phyloP scores from a whole-genome alignment of 1,140 invertebrate species.

The Saccostrea glomerata region DNA sequence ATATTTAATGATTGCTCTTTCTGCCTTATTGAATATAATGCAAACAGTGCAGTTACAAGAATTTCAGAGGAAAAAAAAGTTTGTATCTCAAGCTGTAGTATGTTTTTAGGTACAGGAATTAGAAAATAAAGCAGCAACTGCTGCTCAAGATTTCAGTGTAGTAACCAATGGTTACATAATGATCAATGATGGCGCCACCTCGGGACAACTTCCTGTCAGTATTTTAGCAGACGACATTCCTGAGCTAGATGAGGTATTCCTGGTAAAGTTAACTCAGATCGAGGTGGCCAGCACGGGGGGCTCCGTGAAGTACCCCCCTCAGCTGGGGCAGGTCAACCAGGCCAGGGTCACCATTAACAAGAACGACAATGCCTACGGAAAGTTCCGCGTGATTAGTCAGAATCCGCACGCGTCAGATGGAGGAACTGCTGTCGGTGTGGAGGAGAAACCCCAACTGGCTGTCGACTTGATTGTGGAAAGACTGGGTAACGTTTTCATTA shows the following conservation, averaged over 20 bases:
- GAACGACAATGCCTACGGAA: constrained; percentile 76
- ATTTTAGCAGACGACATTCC: constrained; percentile 73
- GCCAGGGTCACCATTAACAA: constrained; percentile 68
- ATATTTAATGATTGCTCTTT: not conserved
- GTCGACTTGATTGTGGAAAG: constrained; percentile 76
- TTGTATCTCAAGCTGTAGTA: not conserved
- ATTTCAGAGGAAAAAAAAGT: too few relatives aligned
- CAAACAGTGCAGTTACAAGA: too few relatives aligned
- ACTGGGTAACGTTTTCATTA: constrained; percentile 66
- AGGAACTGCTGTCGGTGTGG: constrained; percentile 68
- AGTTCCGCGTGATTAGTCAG: constrained; percentile 72
- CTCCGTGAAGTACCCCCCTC: constrained; percentile 65
- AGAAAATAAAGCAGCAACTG: constrained; percentile 56
- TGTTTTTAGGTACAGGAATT: constrained; percentile 57
- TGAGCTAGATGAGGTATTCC: constrained; percentile 75
- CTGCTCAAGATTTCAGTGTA: constrained; percentile 68
- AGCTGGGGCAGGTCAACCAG: constrained; percentile 62
- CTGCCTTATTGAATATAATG: too few relatives aligned
- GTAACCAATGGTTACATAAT: constrained; percentile 67
- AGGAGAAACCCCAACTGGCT: constrained; percentile 69
- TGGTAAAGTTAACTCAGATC: constrained; percentile 65
- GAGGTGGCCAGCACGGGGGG: constrained; percentile 63
- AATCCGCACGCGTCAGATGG: constrained; percentile 59
- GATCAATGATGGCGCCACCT: constrained; percentile 65
- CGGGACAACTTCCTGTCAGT: constrained; percentile 63